Conservation (phyloP, 2,797 vertebrate genomes). For the Enteromius argenteus region DNA sequence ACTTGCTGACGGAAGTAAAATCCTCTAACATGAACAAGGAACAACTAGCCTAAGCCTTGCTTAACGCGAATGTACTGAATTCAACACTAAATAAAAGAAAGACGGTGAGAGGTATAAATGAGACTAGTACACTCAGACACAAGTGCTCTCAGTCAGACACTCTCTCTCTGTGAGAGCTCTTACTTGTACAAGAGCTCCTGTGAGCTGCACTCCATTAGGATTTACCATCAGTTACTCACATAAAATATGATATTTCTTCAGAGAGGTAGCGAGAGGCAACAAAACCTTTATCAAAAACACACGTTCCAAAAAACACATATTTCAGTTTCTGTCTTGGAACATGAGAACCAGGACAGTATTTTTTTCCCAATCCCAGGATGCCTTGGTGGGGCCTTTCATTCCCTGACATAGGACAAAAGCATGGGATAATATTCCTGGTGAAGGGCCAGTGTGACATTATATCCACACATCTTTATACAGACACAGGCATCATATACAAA, state of each 20-base stretch:
- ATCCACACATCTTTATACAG: background rate
- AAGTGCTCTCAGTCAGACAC: constrained; percentile 41
- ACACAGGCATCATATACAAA: background rate
- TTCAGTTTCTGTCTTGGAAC: background rate
- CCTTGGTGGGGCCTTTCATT: background rate
- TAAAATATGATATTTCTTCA: background rate
- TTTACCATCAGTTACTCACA: background rate
- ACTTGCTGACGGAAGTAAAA: constrained; percentile 6
- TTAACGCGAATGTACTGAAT: background rate
- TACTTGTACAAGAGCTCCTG: constrained; percentile 32
- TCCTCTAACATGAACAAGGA: background rate
- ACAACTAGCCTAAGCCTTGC: background rate
- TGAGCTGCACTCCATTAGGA: constrained; percentile 7
- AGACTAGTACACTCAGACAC: constrained; percentile 15
- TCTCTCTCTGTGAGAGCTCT: constrained; percentile 11
- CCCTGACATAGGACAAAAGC: background rate
- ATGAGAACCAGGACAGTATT: background rate
- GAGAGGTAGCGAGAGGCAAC: background rate
- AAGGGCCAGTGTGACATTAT: background rate
- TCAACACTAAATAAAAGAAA: background rate
- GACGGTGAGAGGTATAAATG: constrained; percentile 26
- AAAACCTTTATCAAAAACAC: background rate
- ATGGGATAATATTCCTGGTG: background rate
- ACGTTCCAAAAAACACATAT: background rate
- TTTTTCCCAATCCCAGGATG: background rate